Percentiles rank a stretch among this genome's conserved stretches.
phyloP scores from a whole-genome alignment of 2,888 invertebrate genomes.

The Beris chalybata region DNA sequence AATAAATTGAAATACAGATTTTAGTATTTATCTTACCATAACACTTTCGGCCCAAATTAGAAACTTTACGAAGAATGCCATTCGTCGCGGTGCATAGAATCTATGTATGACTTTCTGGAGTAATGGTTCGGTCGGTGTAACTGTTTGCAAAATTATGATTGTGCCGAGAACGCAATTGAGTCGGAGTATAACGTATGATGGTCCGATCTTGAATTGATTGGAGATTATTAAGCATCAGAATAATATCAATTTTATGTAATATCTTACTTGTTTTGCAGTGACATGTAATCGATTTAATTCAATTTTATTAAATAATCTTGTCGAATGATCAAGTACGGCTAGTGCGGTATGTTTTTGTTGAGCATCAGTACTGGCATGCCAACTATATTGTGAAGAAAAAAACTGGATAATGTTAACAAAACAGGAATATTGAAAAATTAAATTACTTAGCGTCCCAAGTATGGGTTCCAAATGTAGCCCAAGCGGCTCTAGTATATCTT shows the following conservation, averaged over 20 bases:
- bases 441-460: constrained; percentile 60
- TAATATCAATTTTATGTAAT: not conserved
- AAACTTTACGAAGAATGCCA: constrained; percentile 67
- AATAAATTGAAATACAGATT: not conserved
- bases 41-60: constrained; percentile 69
- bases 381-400: constrained; percentile 46
- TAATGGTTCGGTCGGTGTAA: constrained; percentile 77
- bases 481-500: constrained; percentile 48
- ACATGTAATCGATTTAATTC: constrained; percentile 64
- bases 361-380: constrained; percentile 57
- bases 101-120: constrained; percentile 76
- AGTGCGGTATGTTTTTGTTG: constrained; percentile 64
- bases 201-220: constrained; percentile 62
- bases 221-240: not conserved
- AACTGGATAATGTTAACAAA: not conserved
- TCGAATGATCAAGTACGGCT: constrained; percentile 65
- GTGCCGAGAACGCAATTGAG: constrained; percentile 64
- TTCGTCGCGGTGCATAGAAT: constrained; percentile 67
- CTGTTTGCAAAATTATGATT: constrained; percentile 70
- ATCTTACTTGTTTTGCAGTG: constrained; percentile 64
- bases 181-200: constrained; percentile 73
- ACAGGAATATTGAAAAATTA: not conserved
- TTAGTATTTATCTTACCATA: constrained; percentile 60
- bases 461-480: constrained; percentile 58
- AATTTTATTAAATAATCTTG: constrained; percentile 63